Base-by-base conservation (phyloP, 2,888 invertebrate species). In the Cantharis rustica region DNA sequence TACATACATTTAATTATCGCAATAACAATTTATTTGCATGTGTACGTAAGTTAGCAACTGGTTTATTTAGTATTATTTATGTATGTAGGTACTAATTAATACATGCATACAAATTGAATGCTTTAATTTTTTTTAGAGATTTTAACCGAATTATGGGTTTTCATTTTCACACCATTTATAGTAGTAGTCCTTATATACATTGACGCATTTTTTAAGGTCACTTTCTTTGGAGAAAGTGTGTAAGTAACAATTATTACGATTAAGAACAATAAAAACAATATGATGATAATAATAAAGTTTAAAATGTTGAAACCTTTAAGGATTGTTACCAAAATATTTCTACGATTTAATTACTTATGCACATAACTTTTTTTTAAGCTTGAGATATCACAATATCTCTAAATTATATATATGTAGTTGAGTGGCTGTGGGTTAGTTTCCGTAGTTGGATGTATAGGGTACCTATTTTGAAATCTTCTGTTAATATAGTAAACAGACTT, bases 151-250 rank as follows among this genome's bases (percentile, higher is more conserved):
- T 31, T 31, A 31, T 31, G 13, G 31, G 31, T 31, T 31, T 31
- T 13, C n/a, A 31, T 31, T 31, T 31, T 31, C 31, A 31, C 31
- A 31, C 31, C 16, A 64, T 64, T 64, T 64, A 62, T 16, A 11
- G 20, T 17, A 20, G 64, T 64, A 64, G 11, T 64, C 64, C 13
- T n/a, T 63, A 63, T 27, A 64, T 64, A 0, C 2, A 64, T 64
- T 64, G 16, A 64, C 17, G 16, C 10, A 16, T 16, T 63, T 16
- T 16, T 63, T 16, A 63, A 64, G 64, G 64, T 64, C 64, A 11
- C 64, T 64, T 64, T 64, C 64, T 64, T 64, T 64, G 17, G 64
- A 64, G 64, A 64, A 64, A 64, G 64, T 64, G 20, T 20, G 64
- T 16, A 64, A 20, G 64, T 64, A 64, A 64, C 11, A 64, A 64